A percentile compares a stretch with the other conserved stretches of the same genome.
Conservation (phyloP, 2,888 invertebrate species). For the Globia sparganii region DNA sequence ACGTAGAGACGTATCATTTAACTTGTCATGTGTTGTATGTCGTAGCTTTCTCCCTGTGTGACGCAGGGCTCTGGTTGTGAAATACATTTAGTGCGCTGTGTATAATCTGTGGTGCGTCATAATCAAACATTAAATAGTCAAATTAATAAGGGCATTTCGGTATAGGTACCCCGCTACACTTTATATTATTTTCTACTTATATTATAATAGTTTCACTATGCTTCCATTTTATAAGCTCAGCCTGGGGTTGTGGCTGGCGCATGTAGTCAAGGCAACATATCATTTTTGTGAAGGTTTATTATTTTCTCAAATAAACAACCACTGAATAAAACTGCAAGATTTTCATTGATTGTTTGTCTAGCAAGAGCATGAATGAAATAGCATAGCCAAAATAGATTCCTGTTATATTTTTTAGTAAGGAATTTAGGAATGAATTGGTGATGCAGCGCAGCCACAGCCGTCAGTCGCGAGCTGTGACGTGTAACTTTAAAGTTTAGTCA, state of each 20-base stretch:
- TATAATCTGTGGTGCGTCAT: conserved; percentile 59
- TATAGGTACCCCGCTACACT: conserved; percentile 83
- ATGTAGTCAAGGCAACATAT: conserved; percentile 29
- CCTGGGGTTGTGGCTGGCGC: conserved; percentile 50
- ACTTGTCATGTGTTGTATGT: conserved; percentile 31
- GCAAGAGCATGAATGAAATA: conserved; percentile 1
- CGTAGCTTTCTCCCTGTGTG: conserved; percentile 52
- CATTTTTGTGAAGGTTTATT: conserved; percentile 43
- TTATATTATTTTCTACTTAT: conserved; percentile 66
- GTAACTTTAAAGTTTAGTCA: conserved; percentile 60
- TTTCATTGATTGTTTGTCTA: conserved; percentile 13
- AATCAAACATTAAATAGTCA: conserved; percentile 74
- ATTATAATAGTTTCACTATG: conserved; percentile 62
- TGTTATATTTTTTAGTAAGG: conserved; percentile 37
- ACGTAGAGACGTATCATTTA: conserved; percentile 24
- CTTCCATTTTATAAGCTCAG: conserved; percentile 63
- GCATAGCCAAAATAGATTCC: conserved; percentile 29
- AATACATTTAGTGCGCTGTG: conserved; percentile 49
- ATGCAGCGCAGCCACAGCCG: conserved; percentile 22
- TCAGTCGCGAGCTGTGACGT: conserved; percentile 33
- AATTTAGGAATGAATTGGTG: conserved; percentile 2
- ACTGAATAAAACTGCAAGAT: not conserved
- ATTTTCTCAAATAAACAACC: conserved; percentile 9
- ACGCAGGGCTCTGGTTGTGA: conserved; percentile 60
- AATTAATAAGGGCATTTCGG: conserved; percentile 84